Conservation (phyloP, 37 sponge, comb jelly and placozoan genomes). For the Chondrosia reniformis region DNA sequence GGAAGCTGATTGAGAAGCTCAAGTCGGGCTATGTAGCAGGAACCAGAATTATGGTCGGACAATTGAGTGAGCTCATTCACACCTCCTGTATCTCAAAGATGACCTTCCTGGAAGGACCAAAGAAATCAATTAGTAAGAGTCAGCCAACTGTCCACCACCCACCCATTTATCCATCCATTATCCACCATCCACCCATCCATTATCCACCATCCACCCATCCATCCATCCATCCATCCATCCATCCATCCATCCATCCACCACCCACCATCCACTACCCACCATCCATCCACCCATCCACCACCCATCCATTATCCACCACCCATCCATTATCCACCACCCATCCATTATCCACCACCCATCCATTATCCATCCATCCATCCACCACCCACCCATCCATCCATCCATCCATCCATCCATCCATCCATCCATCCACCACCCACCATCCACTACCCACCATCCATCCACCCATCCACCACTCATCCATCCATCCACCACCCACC, state of each 20-base stretch:
- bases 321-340: no score
- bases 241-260: neutral
- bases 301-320: no score
- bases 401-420: no score
- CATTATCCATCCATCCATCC: no score
- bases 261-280: slow-evolving; percentile 2
- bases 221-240: neutral
- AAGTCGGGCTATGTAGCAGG: slow-evolving; percentile 60
- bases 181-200: neutral
- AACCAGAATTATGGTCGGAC: slow-evolving; percentile 53
- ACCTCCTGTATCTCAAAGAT: slow-evolving; percentile 74
- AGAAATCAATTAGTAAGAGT: slow-evolving; percentile 25
- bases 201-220: neutral
- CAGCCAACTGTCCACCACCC: neutral
- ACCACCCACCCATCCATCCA: no score
- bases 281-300: neutral
- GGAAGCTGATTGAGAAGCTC: slow-evolving; percentile 47
- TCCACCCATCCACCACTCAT: no score
- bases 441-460: no score
- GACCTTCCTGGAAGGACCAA: slow-evolving; percentile 44
- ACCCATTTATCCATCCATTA: neutral
- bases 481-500: no score
- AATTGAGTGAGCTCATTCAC: slow-evolving; percentile 56
- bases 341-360: no score
- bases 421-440: no score